Evolutionary conservation across 2,113 vertebrate genomes (phyloP), one percentile per base, ranked within the genome.

Genomic region (Callospermophilus lateralis): DNA sequence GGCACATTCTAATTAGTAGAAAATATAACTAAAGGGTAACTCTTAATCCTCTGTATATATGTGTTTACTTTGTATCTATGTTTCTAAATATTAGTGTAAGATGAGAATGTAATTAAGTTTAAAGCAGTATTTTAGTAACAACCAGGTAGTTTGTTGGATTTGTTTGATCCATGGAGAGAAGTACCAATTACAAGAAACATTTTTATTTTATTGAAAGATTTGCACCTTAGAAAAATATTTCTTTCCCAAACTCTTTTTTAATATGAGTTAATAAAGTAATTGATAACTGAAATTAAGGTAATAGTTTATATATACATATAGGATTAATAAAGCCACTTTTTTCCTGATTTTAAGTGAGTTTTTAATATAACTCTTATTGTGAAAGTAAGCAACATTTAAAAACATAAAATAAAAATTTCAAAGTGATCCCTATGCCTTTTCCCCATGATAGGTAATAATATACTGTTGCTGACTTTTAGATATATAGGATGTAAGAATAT

Each of bases 131-230:
- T 98, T 98, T 95, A 96, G 67, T 86, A 98, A 70, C 94, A 97
- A 81, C 90, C 95, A 96, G 90, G 92, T 88, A 94, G 76, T 97
- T 97, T 96, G 83, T 86, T 97, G 93, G 94, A 72, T 97, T 98
- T 98, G 89, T 97, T 93, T 85, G 97, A 85, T 94, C 91, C 96
- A 91, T 65, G 94, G 72, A 95, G 93, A 97, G 93, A 92, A 97
- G 94, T 87, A 79, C 84, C 96, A 96, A 91, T 96, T 97, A 97
- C 93, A 98, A 97, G 97, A 98, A 97, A 83, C 90, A 97, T 95
- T 92, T 96, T 98, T 93, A 95, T 95, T 42, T 92, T 97, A 79
- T 97, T 97, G 77, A 98, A 67, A 83, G 58, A 97, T 97, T 98
- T 95, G 87, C 95, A 91, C 97, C 68, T 98, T 96, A 95, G 93